A percentile compares a stretch with the other conserved stretches of the same genome.
phyloP scores from a whole-genome alignment of 2,113 vertebrate genomes.

The Origma solitaria region DNA sequence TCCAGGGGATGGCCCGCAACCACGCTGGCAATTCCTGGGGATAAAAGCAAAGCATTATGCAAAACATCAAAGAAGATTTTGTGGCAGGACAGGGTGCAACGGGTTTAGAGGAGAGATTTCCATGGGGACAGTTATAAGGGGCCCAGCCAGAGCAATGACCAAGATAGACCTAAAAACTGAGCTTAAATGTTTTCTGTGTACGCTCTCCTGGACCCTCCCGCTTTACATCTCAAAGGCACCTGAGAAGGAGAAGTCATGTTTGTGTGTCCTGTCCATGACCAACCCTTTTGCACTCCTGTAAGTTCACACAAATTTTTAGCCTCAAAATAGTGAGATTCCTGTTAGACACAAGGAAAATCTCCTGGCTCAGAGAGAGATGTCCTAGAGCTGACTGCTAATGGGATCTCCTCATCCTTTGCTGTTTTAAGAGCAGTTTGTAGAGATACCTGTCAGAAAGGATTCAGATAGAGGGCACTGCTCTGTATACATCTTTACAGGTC shows the following conservation, averaged over 20 bases:
- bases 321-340: background rate
- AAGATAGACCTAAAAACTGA: background rate
- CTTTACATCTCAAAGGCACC: background rate
- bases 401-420: background rate
- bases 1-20: conserved; percentile 78
- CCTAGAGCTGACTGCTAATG: background rate
- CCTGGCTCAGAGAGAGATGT: background rate
- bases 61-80: background rate
- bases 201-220: background rate
- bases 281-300: background rate
- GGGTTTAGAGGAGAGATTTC: background rate
- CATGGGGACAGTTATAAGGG: background rate
- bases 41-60: conserved; percentile 10
- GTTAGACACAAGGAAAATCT: background rate
- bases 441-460: background rate
- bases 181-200: background rate
- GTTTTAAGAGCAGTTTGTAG: background rate
- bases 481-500: background rate
- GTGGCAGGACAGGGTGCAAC: background rate
- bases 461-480: background rate
- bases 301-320: background rate
- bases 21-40: conserved; percentile 74
- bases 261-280: background rate
- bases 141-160: background rate
- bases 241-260: background rate